Evolutionary conservation across 2,113 vertebrate species (phyloP).

Genomic region (Zapornia atra): DNA sequence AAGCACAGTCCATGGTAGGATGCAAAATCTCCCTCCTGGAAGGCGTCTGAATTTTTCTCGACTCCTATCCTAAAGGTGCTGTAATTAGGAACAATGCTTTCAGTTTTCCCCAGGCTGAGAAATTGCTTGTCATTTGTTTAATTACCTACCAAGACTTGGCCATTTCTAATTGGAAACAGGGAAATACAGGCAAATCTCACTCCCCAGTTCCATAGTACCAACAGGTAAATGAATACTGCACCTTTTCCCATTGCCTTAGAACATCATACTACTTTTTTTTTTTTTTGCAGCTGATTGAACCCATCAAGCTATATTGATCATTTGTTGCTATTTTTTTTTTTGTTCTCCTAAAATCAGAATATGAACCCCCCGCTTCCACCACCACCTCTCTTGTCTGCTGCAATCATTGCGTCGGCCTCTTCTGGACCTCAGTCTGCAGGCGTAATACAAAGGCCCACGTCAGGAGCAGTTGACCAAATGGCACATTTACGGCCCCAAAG

Average conservation of each 20-base stretch:
- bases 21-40: slow-evolving; percentile 31
- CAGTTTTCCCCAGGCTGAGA: neutral
- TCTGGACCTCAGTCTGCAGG: slow-evolving; percentile 74
- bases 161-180: slow-evolving; percentile 1
- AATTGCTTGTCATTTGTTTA: slow-evolving; percentile 31
- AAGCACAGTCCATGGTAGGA: slow-evolving; percentile 29
- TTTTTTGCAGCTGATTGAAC: neutral
- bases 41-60: slow-evolving; percentile 12
- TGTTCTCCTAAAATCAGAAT: slow-evolving; percentile 63
- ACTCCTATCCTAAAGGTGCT: slow-evolving; percentile 8
- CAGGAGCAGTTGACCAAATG: slow-evolving; percentile 83
- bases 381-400: slow-evolving; percentile 87
- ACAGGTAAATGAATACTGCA: neutral
- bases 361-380: slow-evolving; percentile 84
- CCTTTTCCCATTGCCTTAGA: neutral
- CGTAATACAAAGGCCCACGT: slow-evolving; percentile 81
- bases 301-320: neutral
- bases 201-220: neutral
- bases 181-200: neutral
- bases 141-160: slow-evolving; percentile 8
- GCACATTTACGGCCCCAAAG: slow-evolving; percentile 80
- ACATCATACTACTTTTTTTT: neutral
- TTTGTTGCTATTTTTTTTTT: neutral
- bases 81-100: slow-evolving; percentile 32
- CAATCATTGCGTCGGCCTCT: slow-evolving; percentile 76